A percentile compares a stretch with the other conserved stretches of the same genome.
These are phyloP conservation scores for Abscondita cerata DNA, from an alignment of 2,888 invertebrate genomes.

Conservation along the genomic window DNA sequence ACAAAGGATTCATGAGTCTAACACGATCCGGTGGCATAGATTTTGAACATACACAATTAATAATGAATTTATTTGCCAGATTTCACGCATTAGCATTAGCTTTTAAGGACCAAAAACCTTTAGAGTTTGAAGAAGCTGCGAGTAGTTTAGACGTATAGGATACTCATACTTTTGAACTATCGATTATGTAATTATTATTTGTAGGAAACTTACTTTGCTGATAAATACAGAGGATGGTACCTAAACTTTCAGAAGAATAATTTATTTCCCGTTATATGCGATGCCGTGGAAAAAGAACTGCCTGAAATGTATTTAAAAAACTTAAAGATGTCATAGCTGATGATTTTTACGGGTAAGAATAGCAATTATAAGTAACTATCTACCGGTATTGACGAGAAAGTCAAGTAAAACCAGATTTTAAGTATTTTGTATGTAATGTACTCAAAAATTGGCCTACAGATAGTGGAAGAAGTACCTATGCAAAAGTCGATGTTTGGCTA, in stretches of 20 bases:
- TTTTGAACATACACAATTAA: slow-evolving; percentile 48
- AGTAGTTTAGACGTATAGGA: slow-evolving; percentile 43
- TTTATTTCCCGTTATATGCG: slow-evolving; percentile 63
- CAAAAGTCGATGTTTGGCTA: too few species aligned
- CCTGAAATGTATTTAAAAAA: slow-evolving; percentile 66
- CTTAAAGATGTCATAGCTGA: slow-evolving; percentile 63
- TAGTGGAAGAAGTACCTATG: too few species aligned
- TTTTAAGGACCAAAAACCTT: slow-evolving; percentile 54
- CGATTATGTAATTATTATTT: too few species aligned
- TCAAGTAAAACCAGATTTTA: too few species aligned
- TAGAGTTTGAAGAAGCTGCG: slow-evolving; percentile 50
- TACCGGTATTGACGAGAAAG: too few species aligned
- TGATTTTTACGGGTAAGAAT: slow-evolving; percentile 59
- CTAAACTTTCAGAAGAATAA: slow-evolving; percentile 59
- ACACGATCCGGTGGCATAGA: slow-evolving; percentile 50
- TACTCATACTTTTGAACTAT: not conserved
- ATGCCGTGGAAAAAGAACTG: slow-evolving; percentile 70
- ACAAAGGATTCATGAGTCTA: slow-evolving; percentile 51
- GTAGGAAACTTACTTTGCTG: slow-evolving; percentile 66
- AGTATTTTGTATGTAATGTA: too few species aligned
- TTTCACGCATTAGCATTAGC: slow-evolving; percentile 61
- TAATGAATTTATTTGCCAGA: slow-evolving; percentile 55
- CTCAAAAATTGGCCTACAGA: too few species aligned
- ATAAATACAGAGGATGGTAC: slow-evolving; percentile 66
- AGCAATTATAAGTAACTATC: too few species aligned